Evolutionary conservation across 2,888 invertebrate genomes (phyloP).

Genomic region (Stenchaetothrips biformis): DNA sequence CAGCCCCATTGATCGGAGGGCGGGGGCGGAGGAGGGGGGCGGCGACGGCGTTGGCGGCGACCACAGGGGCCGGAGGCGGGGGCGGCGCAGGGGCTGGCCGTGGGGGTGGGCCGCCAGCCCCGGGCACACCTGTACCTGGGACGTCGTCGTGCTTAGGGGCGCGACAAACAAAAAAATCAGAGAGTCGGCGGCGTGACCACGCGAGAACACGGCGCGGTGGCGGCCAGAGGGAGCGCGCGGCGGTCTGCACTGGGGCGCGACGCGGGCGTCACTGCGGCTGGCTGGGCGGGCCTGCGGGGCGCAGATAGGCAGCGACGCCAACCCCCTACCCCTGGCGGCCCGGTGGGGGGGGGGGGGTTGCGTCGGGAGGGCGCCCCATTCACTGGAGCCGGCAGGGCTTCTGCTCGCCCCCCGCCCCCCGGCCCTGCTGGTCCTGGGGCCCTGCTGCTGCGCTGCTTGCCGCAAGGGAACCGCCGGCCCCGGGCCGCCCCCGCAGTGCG

Average conservation of each 20-base stretch:
- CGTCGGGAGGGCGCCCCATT: slow-evolving; percentile 7
- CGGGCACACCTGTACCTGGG: slow-evolving; percentile 24
- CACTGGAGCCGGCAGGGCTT: background rate
- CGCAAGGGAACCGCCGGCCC: slow-evolving; percentile 35
- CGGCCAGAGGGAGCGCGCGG: slow-evolving; percentile 13
- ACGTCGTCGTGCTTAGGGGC: slow-evolving; percentile 14
- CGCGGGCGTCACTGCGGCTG: slow-evolving; percentile 24
- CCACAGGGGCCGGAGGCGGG: slow-evolving; percentile 25
- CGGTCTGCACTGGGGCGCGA: slow-evolving; percentile 20
- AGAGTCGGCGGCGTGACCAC: background rate
- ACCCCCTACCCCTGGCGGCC: too few relatives aligned
- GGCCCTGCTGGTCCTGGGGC: too few relatives aligned
- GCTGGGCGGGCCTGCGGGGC: background rate
- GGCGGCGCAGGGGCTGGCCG: slow-evolving; percentile 29
- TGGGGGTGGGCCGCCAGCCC: slow-evolving; percentile 29
- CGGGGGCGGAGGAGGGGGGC: slow-evolving; percentile 25
- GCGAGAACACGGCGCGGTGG: too few relatives aligned
- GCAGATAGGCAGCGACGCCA: background rate
- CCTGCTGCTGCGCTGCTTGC: too few relatives aligned
- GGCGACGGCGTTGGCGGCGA: slow-evolving; percentile 30
- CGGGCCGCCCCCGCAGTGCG: slow-evolving; percentile 36
- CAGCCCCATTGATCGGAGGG: slow-evolving; percentile 2
- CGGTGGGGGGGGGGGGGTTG: slow-evolving; percentile 27
- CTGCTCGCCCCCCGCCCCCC: too few relatives aligned
- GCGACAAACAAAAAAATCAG: background rate